These are phyloP conservation scores for Netelia fuscicornis DNA, from an alignment of 2,888 invertebrate genomes.

Conservation along the genomic window DNA sequence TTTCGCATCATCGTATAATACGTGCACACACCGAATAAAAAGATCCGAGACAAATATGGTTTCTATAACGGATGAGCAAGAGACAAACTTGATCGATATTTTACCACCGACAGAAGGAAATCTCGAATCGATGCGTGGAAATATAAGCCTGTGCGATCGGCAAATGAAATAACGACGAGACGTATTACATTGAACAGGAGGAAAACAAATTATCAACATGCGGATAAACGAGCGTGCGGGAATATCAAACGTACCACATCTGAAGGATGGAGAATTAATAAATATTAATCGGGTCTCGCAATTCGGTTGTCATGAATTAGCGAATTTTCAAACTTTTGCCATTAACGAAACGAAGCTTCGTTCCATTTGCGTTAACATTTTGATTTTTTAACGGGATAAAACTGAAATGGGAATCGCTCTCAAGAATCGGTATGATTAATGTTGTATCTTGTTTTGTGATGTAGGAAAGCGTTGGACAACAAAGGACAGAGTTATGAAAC, in stretches of 20 bases:
- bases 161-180: not conserved
- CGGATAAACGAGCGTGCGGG: not conserved
- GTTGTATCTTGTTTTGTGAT: slow-evolving; percentile 79
- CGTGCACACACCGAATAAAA: slow-evolving; percentile 75
- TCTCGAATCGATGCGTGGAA: slow-evolving; percentile 8
- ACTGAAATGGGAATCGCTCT: slow-evolving; percentile 19
- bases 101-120: not conserved
- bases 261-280: slow-evolving; percentile 16
- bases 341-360: slow-evolving; percentile 81
- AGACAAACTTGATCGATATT: not conserved
- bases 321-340: slow-evolving; percentile 76
- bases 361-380: slow-evolving; percentile 70
- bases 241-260: slow-evolving; percentile 7
- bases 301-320: slow-evolving; percentile 72
- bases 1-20: slow-evolving; percentile 74
- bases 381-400: slow-evolving; percentile 56
- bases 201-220: not conserved
- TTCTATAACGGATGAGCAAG: not conserved
- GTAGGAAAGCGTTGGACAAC: slow-evolving; percentile 92
- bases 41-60: slow-evolving; percentile 51
- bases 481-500: slow-evolving; percentile 92
- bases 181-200: not conserved
- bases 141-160: not conserved
- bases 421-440: slow-evolving; percentile 67
- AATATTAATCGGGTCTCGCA: not conserved